Base-by-base conservation (phyloP, 37 sponge, comb jelly and placozoan genomes). In the Halisarca cf. caerulea region DNA sequence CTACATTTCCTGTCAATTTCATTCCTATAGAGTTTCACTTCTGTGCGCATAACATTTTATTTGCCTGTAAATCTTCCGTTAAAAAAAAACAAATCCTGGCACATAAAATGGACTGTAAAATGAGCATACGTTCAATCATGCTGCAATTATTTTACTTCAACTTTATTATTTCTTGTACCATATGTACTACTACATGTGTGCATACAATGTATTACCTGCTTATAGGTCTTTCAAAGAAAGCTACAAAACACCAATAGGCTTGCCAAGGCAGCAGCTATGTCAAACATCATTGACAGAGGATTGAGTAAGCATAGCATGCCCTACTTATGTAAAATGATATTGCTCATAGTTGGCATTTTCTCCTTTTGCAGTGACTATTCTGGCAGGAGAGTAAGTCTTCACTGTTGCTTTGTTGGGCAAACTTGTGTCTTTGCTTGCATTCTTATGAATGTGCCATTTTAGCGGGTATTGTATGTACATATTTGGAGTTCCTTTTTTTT, bases 301-400 rank as follows among this genome's bases (percentile, higher is more conserved):
- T 84, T 86, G 87, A 86, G 91, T 91, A 79, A 72, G 91, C 78
- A 1, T 24, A 38, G 20, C n/a, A n/a, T n/a, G n/a, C n/a, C n/a
- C n/a, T 27, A 64, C 23, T 64, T n/a, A 64, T 7, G 66, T 64
- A 24, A 15, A 7, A 25, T 25, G 14, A 64, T 64, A 23, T 32
- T 40, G 4, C 6, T 66, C 21, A 66, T 57, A 20, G 5, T 72
- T 2, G 21, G 15, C 60, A 30, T 33, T 25, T 42, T 59, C 9
- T 79, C n/a, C 21, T 8, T 20, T 1, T 62, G 64, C 64, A 62
- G 64, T 15, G 64, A 6, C 6, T 30, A 15, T 62, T 62, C 15
- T 30, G 6, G 18, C 64, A 20, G 64, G 64, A 62, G 64, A 62
- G 64, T 62, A 23, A 62, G 64, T 62, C 6, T n/a, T n/a, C 64